phyloP scores from a whole-genome alignment of 2,797 vertebrate genomes.

The Smutsia gigantea region DNA sequence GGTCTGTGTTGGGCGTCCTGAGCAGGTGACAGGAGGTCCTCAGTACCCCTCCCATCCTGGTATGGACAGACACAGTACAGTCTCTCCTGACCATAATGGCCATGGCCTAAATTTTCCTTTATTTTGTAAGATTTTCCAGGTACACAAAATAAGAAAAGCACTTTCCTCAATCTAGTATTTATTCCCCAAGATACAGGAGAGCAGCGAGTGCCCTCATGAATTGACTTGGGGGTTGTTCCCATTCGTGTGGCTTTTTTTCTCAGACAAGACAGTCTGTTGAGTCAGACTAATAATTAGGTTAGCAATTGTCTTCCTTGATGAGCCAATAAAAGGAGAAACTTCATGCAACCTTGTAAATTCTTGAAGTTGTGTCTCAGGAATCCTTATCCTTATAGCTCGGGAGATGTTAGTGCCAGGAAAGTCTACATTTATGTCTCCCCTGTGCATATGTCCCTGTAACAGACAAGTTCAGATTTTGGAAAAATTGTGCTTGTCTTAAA shows the following conservation, averaged over 20 bases:
- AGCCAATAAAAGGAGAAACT: background rate
- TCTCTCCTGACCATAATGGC: background rate
- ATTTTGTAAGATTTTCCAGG: background rate
- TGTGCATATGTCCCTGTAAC: slow-evolving; percentile 39
- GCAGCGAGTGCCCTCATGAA: background rate
- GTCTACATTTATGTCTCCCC: background rate
- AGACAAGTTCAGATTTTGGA: slow-evolving; percentile 20
- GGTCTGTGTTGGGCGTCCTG: background rate
- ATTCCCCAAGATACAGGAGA: slow-evolving; percentile 25
- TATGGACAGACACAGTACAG: background rate
- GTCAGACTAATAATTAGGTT: background rate
- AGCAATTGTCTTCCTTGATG: background rate
- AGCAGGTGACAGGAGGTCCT: background rate
- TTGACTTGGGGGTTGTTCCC: background rate
- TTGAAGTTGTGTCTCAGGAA: background rate
- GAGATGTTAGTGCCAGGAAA: background rate
- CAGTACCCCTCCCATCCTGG: background rate
- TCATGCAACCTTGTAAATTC: background rate
- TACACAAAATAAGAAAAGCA: slow-evolving; percentile 14
- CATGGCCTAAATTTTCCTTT: background rate
- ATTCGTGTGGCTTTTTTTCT: background rate
- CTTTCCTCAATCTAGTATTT: background rate
- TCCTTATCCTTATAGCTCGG: background rate
- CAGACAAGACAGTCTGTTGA: background rate
- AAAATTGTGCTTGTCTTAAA: slow-evolving; percentile 29